phyloP scores from a whole-genome alignment of 2,113 vertebrate genomes.

The Neodontobutis hainanensis region DNA sequence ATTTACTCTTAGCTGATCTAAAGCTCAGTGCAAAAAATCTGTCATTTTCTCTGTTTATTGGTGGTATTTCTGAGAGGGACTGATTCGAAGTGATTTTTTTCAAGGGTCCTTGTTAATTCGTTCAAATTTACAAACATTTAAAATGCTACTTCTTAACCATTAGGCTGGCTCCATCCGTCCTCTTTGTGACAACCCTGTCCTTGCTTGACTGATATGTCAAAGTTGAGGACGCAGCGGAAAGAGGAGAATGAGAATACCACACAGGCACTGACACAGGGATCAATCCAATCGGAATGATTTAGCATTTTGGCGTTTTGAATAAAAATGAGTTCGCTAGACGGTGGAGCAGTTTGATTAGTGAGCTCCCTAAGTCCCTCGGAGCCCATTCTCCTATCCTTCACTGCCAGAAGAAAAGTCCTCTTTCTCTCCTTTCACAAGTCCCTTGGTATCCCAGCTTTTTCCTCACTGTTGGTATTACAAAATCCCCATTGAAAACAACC shows the following conservation, averaged over 20 bases:
- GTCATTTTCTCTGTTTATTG: background rate
- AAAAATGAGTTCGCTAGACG: constrained; percentile 79
- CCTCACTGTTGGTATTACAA: constrained; percentile 86
- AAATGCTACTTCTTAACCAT: constrained; percentile 59
- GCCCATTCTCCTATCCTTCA: constrained; percentile 76
- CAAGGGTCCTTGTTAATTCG: constrained; percentile 36
- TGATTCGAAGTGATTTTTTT: constrained; percentile 2
- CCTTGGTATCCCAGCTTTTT: constrained; percentile 78
- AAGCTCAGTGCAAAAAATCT: background rate
- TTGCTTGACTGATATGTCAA: constrained; percentile 79
- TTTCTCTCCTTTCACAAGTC: constrained; percentile 82
- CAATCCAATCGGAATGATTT: constrained; percentile 80
- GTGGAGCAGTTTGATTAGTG: constrained; percentile 80
- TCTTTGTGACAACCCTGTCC: constrained; percentile 62
- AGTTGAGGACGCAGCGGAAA: constrained; percentile 66
- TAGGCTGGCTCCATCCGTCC: constrained; percentile 39
- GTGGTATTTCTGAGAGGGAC: background rate
- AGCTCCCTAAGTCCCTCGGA: constrained; percentile 72
- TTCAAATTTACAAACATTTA: constrained; percentile 64
- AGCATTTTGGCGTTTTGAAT: constrained; percentile 80
- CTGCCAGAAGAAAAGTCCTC: constrained; percentile 77
- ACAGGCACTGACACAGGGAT: constrained; percentile 80
- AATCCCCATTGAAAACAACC: constrained; percentile 85
- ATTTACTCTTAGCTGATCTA: background rate
- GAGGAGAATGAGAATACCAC: constrained; percentile 78